phyloP scores from a whole-genome alignment of 2,113 vertebrate genomes.

The Burhinus bistriatus region DNA sequence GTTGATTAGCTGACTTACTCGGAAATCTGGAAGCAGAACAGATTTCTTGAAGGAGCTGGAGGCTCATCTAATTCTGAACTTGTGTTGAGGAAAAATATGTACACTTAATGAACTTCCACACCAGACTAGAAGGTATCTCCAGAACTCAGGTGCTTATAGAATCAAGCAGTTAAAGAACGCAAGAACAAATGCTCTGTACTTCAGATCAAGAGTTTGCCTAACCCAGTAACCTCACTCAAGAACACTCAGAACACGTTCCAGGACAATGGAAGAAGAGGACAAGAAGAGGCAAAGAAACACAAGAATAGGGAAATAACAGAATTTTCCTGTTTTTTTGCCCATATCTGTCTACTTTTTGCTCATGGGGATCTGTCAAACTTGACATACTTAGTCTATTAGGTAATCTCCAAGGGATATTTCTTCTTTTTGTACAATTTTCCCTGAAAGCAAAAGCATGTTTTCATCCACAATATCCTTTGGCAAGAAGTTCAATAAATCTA shows the following conservation, averaged over 20 bases:
- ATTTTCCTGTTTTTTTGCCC: neutral
- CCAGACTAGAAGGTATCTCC: neutral
- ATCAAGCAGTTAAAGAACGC: neutral
- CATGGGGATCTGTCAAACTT: neutral
- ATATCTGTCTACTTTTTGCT: neutral
- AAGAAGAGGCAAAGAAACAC: neutral
- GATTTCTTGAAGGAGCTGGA: neutral
- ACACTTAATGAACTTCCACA: neutral
- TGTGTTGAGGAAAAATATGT: neutral
- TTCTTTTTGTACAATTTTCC: neutral
- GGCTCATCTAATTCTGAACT: neutral
- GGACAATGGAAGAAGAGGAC: neutral
- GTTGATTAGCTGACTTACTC: neutral
- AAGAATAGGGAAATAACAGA: neutral
- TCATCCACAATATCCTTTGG: neutral
- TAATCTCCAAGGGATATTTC: neutral
- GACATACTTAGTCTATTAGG: neutral
- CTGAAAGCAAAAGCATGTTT: neutral
- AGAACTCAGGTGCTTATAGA: neutral
- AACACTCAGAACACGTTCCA: neutral
- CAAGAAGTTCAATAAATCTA: neutral
- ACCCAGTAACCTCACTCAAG: neutral
- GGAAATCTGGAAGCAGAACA: neutral
- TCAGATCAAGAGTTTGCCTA: neutral
- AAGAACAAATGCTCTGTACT: neutral